Conservation (phyloP, 2,113 vertebrate genomes). For the Rissa tridactyla region DNA sequence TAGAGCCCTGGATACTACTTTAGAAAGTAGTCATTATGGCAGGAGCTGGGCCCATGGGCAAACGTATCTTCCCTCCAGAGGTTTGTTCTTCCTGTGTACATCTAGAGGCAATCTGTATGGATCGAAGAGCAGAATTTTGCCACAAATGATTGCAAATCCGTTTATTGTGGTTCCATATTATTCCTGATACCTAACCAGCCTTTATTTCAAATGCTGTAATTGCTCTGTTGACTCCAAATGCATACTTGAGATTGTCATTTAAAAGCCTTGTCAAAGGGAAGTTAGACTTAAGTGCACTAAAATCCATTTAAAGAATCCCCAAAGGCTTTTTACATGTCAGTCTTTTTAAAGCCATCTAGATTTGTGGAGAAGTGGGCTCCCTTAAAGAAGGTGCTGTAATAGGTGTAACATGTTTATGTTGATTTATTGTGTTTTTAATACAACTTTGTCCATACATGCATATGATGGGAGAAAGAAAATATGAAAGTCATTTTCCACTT, state of each 20-base stretch:
- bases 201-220: not conserved
- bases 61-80: not conserved
- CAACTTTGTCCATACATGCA: not conserved
- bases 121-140: not conserved
- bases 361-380: not conserved
- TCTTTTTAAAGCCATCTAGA: not conserved
- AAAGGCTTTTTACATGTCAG: not conserved
- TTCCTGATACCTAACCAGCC: not conserved
- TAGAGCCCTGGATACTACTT: not conserved
- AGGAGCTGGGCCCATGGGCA: not conserved
- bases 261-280: not conserved
- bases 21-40: not conserved
- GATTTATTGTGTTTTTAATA: not conserved
- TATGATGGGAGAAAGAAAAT: not conserved
- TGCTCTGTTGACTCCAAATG: not conserved
- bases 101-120: not conserved
- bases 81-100: not conserved
- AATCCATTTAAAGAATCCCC: not conserved
- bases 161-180: not conserved
- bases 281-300: not conserved
- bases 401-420: rapidly evolving
- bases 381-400: not conserved
- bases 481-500: slow-evolving; percentile 22
- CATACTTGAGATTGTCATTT: not conserved
- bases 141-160: not conserved